Evolutionary conservation across 2,888 invertebrate species (phyloP), one percentile per base, ranked within the genome.

Genomic region (Drosophila yooni): DNA sequence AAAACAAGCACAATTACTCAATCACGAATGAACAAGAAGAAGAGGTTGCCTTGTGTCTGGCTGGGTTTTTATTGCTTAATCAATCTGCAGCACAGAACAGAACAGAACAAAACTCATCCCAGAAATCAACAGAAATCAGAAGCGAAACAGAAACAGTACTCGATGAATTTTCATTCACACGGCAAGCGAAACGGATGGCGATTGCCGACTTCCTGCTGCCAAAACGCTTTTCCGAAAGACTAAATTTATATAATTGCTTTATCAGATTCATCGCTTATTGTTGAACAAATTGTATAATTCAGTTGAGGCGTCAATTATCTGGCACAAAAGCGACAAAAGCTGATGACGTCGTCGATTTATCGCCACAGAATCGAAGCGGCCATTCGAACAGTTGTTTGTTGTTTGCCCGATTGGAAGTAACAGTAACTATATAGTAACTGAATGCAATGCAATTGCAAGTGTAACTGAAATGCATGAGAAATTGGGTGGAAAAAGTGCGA

Each of bases 211-310:
- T 88, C 85, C 88, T 86, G 81, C 46, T 70, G 27, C 56, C 70
- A 70, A 60, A 74, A 70, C 75, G 79, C 82, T 85, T 75, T 79
- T 88, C 81, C 79, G 63, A 88, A 67, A 73, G 67, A 70, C 79
- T 81, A 77, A 83, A 81, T 85, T 88, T 83, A 83, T 88, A 80
- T 85, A 85, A 85, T 85, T 85, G 88, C 71, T 71, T 88, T 83
- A 85, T 85, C 86, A 78, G 86, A 83, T 81, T 76, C 57, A 74
- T 54, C 63, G 71, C 68, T 65, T 73, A 74, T 86, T 85, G 88
- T 88, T 76, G 67, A 70, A 61, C 50, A 84, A 86, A 86, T 85
- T 83, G 81, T 81, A 69, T 85, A 88, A 85, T 85, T 83, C 88
- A 75, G 76, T 77, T 74, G 75, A 74, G 81, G 83, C 76, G 74